These are phyloP conservation scores for Acanthis flammea DNA, from an alignment of 2,797 vertebrate species.

Conservation along the genomic window DNA sequence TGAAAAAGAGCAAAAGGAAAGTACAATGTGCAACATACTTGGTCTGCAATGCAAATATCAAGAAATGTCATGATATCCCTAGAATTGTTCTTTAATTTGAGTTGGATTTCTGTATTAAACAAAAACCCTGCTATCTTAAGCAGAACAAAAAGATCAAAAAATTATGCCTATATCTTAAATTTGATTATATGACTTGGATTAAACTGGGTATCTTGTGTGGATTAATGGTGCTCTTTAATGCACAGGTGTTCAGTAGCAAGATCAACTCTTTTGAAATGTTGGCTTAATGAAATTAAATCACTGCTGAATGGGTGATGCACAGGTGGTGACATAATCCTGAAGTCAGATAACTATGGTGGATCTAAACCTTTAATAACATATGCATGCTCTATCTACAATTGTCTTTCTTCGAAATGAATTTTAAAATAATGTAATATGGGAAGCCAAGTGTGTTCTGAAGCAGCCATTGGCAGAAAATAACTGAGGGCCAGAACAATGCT, in stretches of 20 bases:
- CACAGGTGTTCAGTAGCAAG: not conserved
- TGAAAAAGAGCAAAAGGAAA: not conserved
- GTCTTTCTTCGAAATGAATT: not conserved
- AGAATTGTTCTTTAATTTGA: not conserved
- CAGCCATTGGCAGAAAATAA: not conserved
- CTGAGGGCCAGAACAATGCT: not conserved
- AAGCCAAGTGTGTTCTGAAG: not conserved
- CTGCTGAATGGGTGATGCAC: constrained; percentile 59
- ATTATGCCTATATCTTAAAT: not conserved
- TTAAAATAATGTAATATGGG: not conserved
- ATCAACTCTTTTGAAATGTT: not conserved
- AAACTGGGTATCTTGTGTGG: not conserved
- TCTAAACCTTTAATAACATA: not conserved
- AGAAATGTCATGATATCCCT: not conserved
- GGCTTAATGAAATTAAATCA: constrained; percentile 25
- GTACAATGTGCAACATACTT: rapidly evolving
- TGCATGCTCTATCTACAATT: not conserved
- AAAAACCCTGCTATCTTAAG: not conserved
- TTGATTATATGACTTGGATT: not conserved
- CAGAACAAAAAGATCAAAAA: not conserved
- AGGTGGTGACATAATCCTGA: constrained; percentile 28
- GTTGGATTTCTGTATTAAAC: not conserved
- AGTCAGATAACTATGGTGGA: constrained; percentile 45
- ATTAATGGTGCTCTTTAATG: not conserved
- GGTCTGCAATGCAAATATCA: not conserved